Conservation (phyloP, 2,113 vertebrate genomes). For the Telmatochromis brachygnathus region DNA sequence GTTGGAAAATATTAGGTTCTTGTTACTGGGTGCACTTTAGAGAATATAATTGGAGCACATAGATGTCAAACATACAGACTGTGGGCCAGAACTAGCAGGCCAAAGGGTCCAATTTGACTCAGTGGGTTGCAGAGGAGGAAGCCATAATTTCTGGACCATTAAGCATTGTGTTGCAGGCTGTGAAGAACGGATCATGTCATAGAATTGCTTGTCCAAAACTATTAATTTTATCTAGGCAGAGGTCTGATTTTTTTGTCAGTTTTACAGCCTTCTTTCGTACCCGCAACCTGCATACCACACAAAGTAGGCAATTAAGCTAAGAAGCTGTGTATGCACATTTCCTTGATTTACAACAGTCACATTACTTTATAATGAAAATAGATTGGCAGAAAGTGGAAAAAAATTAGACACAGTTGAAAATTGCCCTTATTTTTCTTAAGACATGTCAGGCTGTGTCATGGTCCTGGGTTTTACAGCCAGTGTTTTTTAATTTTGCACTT, state of each 20-base stretch:
- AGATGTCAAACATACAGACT: neutral
- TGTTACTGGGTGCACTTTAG: neutral
- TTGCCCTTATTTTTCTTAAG: neutral
- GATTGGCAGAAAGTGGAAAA: neutral
- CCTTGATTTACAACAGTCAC: neutral
- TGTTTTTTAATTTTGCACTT: neutral
- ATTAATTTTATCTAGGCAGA: neutral
- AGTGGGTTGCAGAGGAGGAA: neutral
- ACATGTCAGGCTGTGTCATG: neutral
- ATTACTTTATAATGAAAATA: neutral
- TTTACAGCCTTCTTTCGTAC: neutral
- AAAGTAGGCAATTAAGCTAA: neutral
- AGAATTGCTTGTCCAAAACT: neutral
- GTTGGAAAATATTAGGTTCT: neutral
- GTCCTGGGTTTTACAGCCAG: neutral
- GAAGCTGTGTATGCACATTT: neutral
- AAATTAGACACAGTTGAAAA: neutral
- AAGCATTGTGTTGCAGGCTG: neutral
- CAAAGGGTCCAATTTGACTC: neutral
- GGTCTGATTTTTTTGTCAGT: neutral
- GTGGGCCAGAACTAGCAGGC: neutral
- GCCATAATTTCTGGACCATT: neutral
- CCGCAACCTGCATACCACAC: neutral
- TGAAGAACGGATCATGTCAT: neutral
- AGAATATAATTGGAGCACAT: neutral